These are phyloP conservation scores for Leucania comma DNA, from an alignment of 2,888 invertebrate genomes.

Conservation along the genomic window DNA sequence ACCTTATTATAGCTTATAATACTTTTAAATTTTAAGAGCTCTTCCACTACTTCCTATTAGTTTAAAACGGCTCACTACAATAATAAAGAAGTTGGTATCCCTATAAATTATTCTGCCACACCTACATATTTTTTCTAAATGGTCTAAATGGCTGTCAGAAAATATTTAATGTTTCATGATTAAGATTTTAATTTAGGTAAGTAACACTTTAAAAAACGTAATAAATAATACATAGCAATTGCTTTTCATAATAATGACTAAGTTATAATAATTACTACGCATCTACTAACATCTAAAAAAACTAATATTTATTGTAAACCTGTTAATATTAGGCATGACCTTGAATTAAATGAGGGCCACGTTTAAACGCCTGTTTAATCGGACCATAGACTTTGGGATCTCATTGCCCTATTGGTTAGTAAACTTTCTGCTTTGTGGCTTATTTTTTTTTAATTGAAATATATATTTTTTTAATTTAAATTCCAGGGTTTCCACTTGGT, in stretches of 20 bases:
- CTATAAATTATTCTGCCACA: not conserved
- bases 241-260: not conserved
- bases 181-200: not conserved
- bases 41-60: not conserved
- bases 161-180: not conserved
- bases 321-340: constrained; percentile 7
- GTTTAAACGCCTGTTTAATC: not conserved
- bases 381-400: not conserved
- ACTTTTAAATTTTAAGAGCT: not conserved
- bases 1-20: not conserved
- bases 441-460: not conserved
- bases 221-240: constrained; percentile 20
- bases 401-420: not conserved
- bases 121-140: not conserved
- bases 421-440: not conserved
- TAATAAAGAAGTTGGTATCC: not conserved
- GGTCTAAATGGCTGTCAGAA: not conserved
- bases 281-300: constrained; percentile 5
- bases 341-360: constrained; percentile 3
- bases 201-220: not conserved
- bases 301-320: constrained; percentile 16
- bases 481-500: too few species aligned
- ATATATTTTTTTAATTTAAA: too few species aligned
- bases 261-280: not conserved
- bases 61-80: not conserved